These are phyloP conservation scores for Crotalus helleri DNA, from an alignment of 2,113 vertebrate species.

Conservation along the genomic window DNA sequence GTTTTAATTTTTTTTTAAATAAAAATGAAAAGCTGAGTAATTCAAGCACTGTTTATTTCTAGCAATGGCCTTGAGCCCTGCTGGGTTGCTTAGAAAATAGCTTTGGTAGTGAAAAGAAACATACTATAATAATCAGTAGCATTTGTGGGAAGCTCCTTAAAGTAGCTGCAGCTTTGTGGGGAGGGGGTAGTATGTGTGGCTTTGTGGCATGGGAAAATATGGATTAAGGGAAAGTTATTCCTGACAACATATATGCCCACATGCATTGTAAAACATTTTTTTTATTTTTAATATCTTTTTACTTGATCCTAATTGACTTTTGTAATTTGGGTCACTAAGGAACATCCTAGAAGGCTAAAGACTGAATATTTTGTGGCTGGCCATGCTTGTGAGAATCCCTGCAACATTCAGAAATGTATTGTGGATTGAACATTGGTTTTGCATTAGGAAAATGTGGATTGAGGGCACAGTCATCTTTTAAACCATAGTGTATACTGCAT, in stretches of 20 bases:
- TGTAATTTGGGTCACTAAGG: background rate
- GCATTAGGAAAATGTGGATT: background rate
- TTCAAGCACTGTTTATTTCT: background rate
- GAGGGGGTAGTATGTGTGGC: background rate
- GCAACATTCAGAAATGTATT: background rate
- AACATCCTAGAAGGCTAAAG: background rate
- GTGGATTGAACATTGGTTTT: background rate
- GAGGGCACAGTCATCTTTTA: background rate
- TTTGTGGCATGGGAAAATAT: background rate
- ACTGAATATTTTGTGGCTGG: background rate
- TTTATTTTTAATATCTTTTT: background rate
- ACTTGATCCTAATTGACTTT: background rate
- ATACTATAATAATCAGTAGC: background rate
- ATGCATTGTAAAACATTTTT: background rate
- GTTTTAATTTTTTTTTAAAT: background rate
- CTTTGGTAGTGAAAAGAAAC: background rate
- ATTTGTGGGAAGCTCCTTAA: background rate
- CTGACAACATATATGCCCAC: too few relatives aligned
- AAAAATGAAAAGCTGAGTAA: background rate
- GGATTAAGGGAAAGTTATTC: background rate
- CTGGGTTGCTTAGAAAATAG: background rate
- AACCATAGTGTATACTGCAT: background rate
- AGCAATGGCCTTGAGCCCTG: background rate
- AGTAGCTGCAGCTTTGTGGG: background rate
- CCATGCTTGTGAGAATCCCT: background rate